A percentile compares a stretch with the other conserved stretches of the same genome.
Evolutionary conservation across 2,888 invertebrate genomes (phyloP).

Genomic region (Antheraea yamamai): DNA sequence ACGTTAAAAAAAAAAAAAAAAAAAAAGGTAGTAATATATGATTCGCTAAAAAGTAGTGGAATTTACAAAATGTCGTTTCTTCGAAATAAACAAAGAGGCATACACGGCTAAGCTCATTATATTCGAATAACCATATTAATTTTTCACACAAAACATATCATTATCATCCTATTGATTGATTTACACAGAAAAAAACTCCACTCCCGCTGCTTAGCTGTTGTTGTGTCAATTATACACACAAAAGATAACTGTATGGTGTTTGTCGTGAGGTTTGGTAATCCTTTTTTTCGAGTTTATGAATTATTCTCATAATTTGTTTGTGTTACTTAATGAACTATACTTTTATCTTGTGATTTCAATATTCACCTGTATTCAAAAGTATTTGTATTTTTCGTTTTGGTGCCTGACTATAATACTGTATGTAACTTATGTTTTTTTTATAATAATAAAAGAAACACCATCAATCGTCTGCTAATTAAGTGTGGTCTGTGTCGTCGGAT

Average conservation of each 20-base stretch:
- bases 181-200: conserved; percentile 26
- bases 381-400: not conserved
- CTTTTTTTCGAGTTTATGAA: conserved; percentile 32
- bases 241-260: conserved; percentile 56
- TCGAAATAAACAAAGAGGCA: not conserved
- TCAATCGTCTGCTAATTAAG: no score
- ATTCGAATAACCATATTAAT: conserved; percentile 19
- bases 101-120: conserved; percentile 8
- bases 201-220: conserved; percentile 52
- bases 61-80: not conserved
- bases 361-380: no score
- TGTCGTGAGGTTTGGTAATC: conserved; percentile 57
- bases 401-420: no score
- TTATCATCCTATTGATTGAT: conserved; percentile 27
- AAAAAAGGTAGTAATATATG: no score
- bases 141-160: conserved; percentile 29
- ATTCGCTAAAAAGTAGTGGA: no score
- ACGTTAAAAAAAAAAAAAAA: no score
- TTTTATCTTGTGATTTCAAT: no score
- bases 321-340: no score
- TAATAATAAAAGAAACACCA: no score
- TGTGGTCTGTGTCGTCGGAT: no score
- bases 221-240: conserved; percentile 59
- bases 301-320: not conserved
- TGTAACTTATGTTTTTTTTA: no score